Conservation (phyloP, 2,113 vertebrate genomes). For the Alethe diademata region DNA sequence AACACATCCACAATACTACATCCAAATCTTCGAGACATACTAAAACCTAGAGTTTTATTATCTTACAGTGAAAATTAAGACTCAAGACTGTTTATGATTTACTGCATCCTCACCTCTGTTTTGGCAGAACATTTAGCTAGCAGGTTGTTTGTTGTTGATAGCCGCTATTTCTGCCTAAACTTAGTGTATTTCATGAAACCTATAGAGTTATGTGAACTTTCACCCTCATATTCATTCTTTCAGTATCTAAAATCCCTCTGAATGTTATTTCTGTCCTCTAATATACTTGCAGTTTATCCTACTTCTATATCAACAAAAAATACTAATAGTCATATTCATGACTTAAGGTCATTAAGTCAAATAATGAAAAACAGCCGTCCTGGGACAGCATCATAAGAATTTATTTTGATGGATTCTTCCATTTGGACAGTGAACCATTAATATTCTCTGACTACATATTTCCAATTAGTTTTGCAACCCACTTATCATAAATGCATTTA, state of each 20-base stretch:
- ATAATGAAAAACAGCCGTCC: not conserved
- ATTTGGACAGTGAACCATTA: not conserved
- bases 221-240: not conserved
- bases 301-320: not conserved
- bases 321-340: not conserved
- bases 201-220: not conserved
- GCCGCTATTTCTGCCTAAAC: not conserved
- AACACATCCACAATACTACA: not conserved
- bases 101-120: not conserved
- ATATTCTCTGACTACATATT: not conserved
- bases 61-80: not conserved
- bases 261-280: not conserved
- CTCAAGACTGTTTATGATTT: not conserved
- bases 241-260: not conserved
- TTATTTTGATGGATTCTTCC: not conserved
- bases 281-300: not conserved
- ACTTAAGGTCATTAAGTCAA: not conserved
- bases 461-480: not conserved
- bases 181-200: not conserved
- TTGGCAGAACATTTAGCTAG: not conserved
- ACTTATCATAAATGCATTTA: not conserved
- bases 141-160: accelerated
- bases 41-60: not conserved
- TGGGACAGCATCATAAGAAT: not conserved
- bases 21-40: not conserved